phyloP scores from a whole-genome alignment of 2,113 vertebrate genomes.

The Tragelaphus scriptus region DNA sequence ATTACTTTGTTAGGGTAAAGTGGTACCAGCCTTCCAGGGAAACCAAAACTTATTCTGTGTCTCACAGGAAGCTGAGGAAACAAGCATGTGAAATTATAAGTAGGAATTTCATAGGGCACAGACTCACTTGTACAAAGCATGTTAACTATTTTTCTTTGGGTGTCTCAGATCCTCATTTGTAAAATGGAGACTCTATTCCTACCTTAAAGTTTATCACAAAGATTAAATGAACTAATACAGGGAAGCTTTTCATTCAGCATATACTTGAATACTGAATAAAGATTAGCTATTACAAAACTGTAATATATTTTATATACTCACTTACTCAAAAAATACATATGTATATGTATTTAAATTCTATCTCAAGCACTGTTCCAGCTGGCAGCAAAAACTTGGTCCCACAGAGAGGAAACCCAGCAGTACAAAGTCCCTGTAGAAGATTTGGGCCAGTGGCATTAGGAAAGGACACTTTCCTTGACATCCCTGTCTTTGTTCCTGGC shows the following conservation, averaged over 20 bases:
- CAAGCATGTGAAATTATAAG: neutral
- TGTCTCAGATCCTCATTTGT: neutral
- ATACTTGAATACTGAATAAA: neutral
- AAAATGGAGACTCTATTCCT: neutral
- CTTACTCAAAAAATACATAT: neutral
- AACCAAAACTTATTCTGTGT: neutral
- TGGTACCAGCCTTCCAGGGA: neutral
- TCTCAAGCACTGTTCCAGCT: neutral
- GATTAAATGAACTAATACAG: neutral
- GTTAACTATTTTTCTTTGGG: neutral
- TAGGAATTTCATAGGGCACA: neutral
- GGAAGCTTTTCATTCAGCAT: neutral
- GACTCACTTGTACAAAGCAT: neutral
- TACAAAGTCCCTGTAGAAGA: neutral
- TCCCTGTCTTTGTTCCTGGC: neutral
- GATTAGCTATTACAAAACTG: neutral
- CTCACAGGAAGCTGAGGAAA: neutral
- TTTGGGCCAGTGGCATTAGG: too few species aligned
- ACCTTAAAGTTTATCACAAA: neutral
- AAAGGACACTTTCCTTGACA: neutral
- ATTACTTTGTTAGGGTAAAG: neutral
- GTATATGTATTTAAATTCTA: neutral
- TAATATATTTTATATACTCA: neutral
- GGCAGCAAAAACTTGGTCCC: neutral
- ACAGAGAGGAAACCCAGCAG: neutral